phyloP scores from a whole-genome alignment of 2,888 invertebrate species.

The Willowsia nigromaculata region DNA sequence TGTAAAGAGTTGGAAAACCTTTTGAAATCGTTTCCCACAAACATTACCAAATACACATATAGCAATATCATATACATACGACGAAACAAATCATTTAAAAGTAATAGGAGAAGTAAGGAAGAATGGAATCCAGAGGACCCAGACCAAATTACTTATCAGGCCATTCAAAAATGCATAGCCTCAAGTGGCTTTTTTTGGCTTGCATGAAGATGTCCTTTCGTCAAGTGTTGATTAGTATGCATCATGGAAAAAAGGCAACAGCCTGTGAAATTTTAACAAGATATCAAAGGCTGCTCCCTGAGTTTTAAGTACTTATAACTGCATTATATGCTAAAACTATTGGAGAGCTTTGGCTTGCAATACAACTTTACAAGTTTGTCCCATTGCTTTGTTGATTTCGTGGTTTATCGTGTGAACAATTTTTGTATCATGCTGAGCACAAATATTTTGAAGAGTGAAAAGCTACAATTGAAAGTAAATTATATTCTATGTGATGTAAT shows the following conservation, averaged over 20 bases:
- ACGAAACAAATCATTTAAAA: background rate
- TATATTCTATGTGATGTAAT: background rate
- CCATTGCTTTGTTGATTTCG: constrained; percentile 45
- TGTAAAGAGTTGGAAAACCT: background rate
- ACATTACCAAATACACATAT: background rate
- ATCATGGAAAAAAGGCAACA: constrained; percentile 59
- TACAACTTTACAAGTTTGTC: background rate
- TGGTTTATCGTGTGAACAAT: constrained; percentile 67
- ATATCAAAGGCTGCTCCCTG: background rate
- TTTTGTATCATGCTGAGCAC: constrained; percentile 48
- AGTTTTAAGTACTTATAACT: background rate
- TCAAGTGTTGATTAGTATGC: constrained; percentile 15
- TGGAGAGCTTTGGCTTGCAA: background rate
- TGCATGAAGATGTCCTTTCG: constrained; percentile 28
- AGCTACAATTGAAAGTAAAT: background rate
- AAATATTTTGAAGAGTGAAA: background rate
- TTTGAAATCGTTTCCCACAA: background rate
- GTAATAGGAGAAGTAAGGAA: too few relatives aligned
- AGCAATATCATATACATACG: background rate
- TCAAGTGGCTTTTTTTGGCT: constrained; percentile 43
- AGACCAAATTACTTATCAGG: too few relatives aligned
- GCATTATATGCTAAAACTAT: background rate
- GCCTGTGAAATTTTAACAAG: constrained; percentile 64
- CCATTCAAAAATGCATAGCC: background rate
- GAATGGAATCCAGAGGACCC: background rate